These are phyloP conservation scores for Hypotaenidia okinawae DNA, from an alignment of 2,797 vertebrate genomes.

Conservation along the genomic window DNA sequence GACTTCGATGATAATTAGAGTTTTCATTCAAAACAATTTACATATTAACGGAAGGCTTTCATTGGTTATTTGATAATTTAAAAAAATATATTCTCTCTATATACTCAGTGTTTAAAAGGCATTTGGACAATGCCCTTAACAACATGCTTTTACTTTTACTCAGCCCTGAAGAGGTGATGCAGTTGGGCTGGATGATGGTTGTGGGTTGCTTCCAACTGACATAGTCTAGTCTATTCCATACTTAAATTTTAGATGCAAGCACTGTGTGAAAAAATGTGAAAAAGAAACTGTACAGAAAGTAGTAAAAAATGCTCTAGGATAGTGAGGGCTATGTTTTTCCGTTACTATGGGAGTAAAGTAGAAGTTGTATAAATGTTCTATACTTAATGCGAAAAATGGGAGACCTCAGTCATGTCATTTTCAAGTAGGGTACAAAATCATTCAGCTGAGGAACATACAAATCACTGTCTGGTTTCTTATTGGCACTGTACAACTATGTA, in stretches of 20 bases:
- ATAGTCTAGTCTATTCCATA: not conserved
- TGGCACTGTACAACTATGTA: not conserved
- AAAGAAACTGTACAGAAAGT: not conserved
- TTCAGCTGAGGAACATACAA: not conserved
- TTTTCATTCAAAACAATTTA: not conserved
- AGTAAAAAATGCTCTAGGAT: not conserved
- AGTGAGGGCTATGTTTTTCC: not conserved
- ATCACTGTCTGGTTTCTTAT: not conserved
- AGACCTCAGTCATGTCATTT: not conserved
- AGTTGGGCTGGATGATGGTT: too few species aligned
- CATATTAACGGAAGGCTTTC: not conserved
- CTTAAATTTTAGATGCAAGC: not conserved
- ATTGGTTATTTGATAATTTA: not conserved
- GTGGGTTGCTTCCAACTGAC: not conserved
- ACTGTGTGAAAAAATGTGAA: not conserved
- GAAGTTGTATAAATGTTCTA: not conserved
- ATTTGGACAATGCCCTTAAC: too few species aligned
- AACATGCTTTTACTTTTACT: too few species aligned
- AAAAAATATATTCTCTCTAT: not conserved
- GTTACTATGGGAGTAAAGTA: not conserved
- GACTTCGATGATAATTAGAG: not conserved
- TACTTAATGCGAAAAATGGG: not conserved
- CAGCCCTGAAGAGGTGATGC: too few species aligned
- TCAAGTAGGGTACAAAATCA: not conserved
- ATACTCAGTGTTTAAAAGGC: too few species aligned